A percentile compares a stretch with the other conserved stretches of the same genome.
Evolutionary conservation across 2,113 vertebrate species (phyloP).

Genomic region (Notarius lentiginosus): DNA sequence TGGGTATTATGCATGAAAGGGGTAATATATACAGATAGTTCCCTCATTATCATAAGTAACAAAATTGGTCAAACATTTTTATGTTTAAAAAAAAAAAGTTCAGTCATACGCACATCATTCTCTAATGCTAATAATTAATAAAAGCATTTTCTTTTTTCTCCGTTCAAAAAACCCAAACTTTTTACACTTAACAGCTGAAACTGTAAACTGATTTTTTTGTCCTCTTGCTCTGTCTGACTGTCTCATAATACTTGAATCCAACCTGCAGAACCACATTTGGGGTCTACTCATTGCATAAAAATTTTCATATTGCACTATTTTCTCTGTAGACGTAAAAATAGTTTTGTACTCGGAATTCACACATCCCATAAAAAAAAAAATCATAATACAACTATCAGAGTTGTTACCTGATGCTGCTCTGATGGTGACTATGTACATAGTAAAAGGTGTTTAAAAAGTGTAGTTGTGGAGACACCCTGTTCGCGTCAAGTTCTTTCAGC

Average conservation of each 20-base stretch:
- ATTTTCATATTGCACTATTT: slow-evolving; percentile 5
- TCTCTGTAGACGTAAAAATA: neutral
- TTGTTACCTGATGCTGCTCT: neutral
- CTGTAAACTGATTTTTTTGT: neutral
- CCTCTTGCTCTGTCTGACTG: neutral
- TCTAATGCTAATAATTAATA: neutral
- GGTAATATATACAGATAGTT: neutral
- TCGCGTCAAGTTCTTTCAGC: slow-evolving; percentile 6
- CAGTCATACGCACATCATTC: neutral
- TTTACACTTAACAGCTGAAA: neutral
- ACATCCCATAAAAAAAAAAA: neutral
- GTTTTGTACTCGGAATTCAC: neutral
- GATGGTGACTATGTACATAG: neutral
- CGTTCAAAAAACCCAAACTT: neutral
- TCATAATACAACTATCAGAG: neutral
- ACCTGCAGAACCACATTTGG: neutral
- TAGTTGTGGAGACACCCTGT: slow-evolving; percentile 3
- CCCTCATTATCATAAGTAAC: neutral
- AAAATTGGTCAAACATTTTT: neutral
- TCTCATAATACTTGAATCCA: slow-evolving; percentile 4
- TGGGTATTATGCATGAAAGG: too few species aligned
- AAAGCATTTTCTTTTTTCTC: neutral
- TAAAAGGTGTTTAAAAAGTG: slow-evolving; percentile 1
- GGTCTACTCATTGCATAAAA: neutral
- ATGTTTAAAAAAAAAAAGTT: neutral